Percentiles rank a stretch among this genome's conserved stretches.
These are phyloP conservation scores for Propithecus coquereli DNA, from an alignment of 2,113 vertebrate species.

Conservation along the genomic window DNA sequence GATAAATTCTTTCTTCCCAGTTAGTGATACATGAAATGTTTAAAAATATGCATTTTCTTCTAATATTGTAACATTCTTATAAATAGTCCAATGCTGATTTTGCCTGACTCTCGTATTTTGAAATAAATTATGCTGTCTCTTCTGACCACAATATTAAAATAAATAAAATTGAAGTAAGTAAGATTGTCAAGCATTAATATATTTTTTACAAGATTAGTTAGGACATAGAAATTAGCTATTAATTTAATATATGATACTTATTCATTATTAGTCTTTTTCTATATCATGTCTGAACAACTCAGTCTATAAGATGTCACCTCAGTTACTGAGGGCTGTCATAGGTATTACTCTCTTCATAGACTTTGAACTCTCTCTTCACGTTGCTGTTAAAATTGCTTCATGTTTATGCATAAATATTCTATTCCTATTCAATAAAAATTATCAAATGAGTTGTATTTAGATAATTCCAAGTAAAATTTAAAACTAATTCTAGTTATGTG, in stretches of 20 bases:
- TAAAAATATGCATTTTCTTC: not conserved
- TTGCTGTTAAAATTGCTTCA: not conserved
- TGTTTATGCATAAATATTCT: not conserved
- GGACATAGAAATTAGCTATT: not conserved
- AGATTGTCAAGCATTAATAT: not conserved
- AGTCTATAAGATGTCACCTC: not conserved
- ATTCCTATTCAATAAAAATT: not conserved
- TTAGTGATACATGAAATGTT: not conserved
- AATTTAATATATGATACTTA: not conserved
- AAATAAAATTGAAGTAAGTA: not conserved
- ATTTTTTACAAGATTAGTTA: not conserved
- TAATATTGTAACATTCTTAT: not conserved
- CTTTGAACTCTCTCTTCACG: not conserved
- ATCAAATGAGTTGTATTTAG: not conserved
- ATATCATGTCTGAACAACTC: not conserved
- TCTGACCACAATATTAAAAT: not conserved
- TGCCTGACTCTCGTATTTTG: not conserved
- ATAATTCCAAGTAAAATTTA: not conserved
- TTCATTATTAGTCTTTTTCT: not conserved
- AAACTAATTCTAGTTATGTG: not conserved
- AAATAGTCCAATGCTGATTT: not conserved
- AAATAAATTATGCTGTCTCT: not conserved
- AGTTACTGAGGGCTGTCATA: not conserved
- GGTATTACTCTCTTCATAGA: not conserved
- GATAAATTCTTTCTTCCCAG: not conserved